Evolutionary conservation across 2,797 vertebrate genomes (phyloP).

Genomic region (Heliangelus exortis): DNA sequence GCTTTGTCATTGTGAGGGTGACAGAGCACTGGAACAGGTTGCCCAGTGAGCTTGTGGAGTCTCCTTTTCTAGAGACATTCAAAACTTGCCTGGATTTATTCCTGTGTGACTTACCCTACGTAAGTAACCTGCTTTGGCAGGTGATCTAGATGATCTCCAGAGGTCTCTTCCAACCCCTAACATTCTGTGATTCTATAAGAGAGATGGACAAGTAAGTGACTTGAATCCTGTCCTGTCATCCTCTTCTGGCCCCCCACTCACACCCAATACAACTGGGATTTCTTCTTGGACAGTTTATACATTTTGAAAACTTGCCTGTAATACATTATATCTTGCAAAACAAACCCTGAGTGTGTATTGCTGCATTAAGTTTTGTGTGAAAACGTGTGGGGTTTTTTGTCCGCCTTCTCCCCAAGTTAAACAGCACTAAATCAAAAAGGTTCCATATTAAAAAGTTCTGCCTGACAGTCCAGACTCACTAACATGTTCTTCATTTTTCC

Average conservation of each 20-base stretch:
- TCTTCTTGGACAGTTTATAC: neutral
- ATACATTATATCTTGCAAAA: neutral
- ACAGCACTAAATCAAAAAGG: neutral
- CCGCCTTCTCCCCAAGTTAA: neutral
- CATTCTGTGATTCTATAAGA: neutral
- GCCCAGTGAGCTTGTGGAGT: no score
- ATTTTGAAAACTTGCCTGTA: neutral
- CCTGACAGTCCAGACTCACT: neutral
- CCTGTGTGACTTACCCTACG: no score
- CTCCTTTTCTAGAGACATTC: no score
- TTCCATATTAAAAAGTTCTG: neutral
- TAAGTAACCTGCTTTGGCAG: no score
- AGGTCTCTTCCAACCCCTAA: no score
- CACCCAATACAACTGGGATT: neutral
- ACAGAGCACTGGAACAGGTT: no score
- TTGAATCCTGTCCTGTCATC: neutral
- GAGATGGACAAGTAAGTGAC: neutral
- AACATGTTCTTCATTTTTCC: neutral
- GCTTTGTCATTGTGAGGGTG: no score
- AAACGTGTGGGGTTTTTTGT: neutral
- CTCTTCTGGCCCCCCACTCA: neutral
- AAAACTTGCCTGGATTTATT: no score
- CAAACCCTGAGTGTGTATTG: neutral
- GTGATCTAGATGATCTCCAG: no score
- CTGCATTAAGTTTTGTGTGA: neutral